A percentile compares a stretch with the other conserved stretches of the same genome.
phyloP scores from a whole-genome alignment of 2,888 invertebrate species.

The Luperina nickerlii region DNA sequence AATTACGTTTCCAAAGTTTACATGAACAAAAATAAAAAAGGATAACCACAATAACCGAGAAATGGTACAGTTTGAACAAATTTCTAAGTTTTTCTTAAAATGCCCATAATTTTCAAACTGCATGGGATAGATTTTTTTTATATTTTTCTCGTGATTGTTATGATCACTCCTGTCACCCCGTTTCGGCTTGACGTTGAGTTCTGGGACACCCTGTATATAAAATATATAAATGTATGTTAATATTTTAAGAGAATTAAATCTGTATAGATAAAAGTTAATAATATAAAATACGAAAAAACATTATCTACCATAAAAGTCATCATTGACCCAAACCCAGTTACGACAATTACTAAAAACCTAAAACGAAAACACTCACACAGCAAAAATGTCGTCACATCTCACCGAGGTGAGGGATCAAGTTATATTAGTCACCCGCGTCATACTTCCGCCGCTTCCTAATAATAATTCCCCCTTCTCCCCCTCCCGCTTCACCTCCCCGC shows the following conservation, averaged over 20 bases:
- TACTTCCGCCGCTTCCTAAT: constrained; percentile 74
- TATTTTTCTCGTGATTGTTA: no score
- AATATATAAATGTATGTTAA: not conserved
- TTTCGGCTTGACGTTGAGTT: no score
- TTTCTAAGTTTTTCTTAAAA: no score
- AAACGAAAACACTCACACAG: constrained; percentile 1
- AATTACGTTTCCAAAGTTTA: no score
- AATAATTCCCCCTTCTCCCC: constrained; percentile 71
- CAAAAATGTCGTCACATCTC: constrained; percentile 36
- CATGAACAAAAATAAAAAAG: no score
- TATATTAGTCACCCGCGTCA: constrained; percentile 70
- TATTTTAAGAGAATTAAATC: not conserved
- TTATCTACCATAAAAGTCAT: no score
- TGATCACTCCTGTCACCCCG: no score
- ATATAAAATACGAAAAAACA: not conserved
- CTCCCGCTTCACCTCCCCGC: constrained; percentile 61
- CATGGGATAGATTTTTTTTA: no score
- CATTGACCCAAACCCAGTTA: not conserved
- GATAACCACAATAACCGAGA: no score
- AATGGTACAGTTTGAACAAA: no score
- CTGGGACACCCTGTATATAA: no score
- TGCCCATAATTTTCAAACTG: no score
- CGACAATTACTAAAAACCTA: not conserved
- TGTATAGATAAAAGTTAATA: not conserved
- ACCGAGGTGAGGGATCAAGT: constrained; percentile 64